A percentile compares a stretch with the other conserved stretches of the same genome.
Conservation (phyloP, 2,113 vertebrate species). For the Dipodomys stephensi region DNA sequence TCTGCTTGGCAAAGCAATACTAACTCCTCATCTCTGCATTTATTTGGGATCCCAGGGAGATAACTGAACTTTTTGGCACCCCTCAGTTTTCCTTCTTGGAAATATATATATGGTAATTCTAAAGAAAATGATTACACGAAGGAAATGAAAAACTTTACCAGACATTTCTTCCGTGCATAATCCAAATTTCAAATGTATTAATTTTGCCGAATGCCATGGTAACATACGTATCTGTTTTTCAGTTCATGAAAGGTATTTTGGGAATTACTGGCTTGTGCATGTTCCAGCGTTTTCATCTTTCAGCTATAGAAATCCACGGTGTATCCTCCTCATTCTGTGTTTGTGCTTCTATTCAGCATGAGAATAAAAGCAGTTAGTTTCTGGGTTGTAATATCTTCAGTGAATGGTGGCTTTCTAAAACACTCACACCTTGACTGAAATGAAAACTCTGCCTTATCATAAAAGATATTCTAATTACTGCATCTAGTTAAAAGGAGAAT, state of each 20-base stretch:
- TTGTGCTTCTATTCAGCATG: constrained; percentile 77
- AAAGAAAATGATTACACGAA: constrained; percentile 13
- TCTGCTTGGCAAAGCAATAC: background rate
- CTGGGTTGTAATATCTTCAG: constrained; percentile 70
- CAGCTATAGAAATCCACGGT: constrained; percentile 81
- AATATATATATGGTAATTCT: constrained; percentile 26
- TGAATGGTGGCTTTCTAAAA: constrained; percentile 74
- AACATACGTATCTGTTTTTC: constrained; percentile 83
- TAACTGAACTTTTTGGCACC: constrained; percentile 30
- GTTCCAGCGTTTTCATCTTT: constrained; percentile 79
- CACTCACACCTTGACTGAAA: constrained; percentile 78
- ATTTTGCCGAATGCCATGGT: constrained; percentile 86
- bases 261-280: constrained; percentile 85
- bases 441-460: constrained; percentile 79
- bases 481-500: constrained; percentile 84
- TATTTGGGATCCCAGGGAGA: background rate
- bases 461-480: constrained; percentile 84
- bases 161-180: constrained; percentile 72
- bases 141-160: background rate
- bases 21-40: background rate
- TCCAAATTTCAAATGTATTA: constrained; percentile 82
- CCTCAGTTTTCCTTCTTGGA: constrained; percentile 22
- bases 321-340: constrained; percentile 82
- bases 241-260: constrained; percentile 86
- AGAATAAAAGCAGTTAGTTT: constrained; percentile 81